Conservation (phyloP, 1,140 invertebrate genomes). For the Atta texana region DNA sequence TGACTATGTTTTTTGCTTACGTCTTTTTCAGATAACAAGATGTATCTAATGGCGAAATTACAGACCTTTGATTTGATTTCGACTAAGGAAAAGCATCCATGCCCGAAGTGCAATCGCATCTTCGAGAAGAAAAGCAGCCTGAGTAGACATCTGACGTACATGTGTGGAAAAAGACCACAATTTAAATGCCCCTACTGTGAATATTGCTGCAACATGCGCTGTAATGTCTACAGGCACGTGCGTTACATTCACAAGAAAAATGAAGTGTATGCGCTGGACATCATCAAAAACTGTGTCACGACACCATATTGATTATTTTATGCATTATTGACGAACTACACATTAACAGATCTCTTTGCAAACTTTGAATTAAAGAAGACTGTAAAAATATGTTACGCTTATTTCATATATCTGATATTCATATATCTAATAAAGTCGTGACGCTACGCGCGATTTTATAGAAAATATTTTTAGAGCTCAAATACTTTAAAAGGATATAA, state of each 20-base stretch:
- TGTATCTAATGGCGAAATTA: slow-evolving; percentile 15
- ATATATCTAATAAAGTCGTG: neutral
- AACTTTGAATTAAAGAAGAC: neutral
- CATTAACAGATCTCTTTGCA: slow-evolving; percentile 5
- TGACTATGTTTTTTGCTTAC: slow-evolving; percentile 26
- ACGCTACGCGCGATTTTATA: neutral
- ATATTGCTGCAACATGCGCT: slow-evolving; percentile 75
- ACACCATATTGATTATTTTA: neutral
- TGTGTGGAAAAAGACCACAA: slow-evolving; percentile 82
- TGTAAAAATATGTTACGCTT: neutral
- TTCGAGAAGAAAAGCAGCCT: slow-evolving; percentile 83
- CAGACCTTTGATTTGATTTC: neutral
- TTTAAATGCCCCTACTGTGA: slow-evolving; percentile 90
- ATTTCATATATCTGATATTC: slow-evolving; percentile 17
- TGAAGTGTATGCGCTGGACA: slow-evolving; percentile 49
- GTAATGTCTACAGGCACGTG: slow-evolving; percentile 77
- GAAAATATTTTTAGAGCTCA: neutral
- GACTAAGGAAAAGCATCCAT: slow-evolving; percentile 26
- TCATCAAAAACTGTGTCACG: slow-evolving; percentile 16
- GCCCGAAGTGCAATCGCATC: slow-evolving; percentile 80
- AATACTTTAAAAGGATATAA: neutral
- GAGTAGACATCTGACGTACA: slow-evolving; percentile 80
- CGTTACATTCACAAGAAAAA: slow-evolving; percentile 66
- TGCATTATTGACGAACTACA: neutral
- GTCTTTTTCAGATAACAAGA: slow-evolving; percentile 31